Conservation (phyloP, 2,888 invertebrate genomes). For the Periphyllus acericola region DNA sequence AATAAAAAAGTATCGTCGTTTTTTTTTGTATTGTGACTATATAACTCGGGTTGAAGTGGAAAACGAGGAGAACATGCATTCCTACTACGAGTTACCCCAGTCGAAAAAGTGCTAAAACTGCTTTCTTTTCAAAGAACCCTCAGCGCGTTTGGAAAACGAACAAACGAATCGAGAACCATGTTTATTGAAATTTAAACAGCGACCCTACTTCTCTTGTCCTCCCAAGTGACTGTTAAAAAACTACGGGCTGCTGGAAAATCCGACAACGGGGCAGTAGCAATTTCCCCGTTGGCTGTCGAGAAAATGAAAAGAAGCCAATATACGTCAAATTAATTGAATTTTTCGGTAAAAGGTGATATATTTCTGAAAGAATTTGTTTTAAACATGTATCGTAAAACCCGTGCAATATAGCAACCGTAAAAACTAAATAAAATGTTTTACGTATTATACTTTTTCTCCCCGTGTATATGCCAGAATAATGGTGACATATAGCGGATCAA, state of each 20-base stretch:
- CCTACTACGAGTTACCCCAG: slow-evolving; percentile 30
- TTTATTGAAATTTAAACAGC: slow-evolving; percentile 60
- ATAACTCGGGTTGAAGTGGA: slow-evolving; percentile 47
- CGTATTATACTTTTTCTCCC: neutral
- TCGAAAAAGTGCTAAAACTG: slow-evolving; percentile 57
- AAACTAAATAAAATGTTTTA: slow-evolving; percentile 38
- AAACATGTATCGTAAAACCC: slow-evolving; percentile 9
- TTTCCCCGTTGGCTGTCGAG: neutral
- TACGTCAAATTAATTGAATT: slow-evolving; percentile 45
- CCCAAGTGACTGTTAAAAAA: slow-evolving; percentile 25
- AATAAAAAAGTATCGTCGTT: slow-evolving; percentile 42
- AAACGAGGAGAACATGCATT: slow-evolving; percentile 52
- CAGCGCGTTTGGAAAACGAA: slow-evolving; percentile 35
- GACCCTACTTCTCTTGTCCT: slow-evolving; percentile 3
- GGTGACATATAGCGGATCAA: neutral
- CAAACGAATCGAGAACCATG: slow-evolving; percentile 51
- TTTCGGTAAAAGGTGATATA: slow-evolving; percentile 6
- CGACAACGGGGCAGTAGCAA: neutral
- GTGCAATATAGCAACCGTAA: slow-evolving; percentile 17
- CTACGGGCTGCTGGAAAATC: neutral
- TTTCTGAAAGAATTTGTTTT: neutral
- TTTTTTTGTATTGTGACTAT: slow-evolving; percentile 40
- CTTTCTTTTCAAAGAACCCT: slow-evolving; percentile 51
- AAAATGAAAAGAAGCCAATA: slow-evolving; percentile 44
- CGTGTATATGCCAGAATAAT: slow-evolving; percentile 2